A percentile compares a stretch with the other conserved stretches of the same genome.
These are phyloP conservation scores for Trochalopteron elliotii DNA, from an alignment of 2,113 vertebrate species.

Conservation along the genomic window DNA sequence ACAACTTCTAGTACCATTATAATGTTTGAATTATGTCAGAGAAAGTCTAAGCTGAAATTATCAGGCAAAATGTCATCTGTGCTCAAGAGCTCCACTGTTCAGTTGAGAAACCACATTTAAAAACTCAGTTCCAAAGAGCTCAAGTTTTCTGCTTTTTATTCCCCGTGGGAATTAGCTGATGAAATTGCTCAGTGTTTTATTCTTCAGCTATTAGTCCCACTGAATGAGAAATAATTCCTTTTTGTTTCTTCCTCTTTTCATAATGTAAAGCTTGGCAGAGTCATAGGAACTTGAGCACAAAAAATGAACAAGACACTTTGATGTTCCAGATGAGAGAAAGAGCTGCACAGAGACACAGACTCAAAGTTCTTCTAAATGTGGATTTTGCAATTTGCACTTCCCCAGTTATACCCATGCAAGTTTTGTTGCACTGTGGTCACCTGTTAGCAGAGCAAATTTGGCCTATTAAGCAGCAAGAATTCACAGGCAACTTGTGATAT, in stretches of 20 bases:
- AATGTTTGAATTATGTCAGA: not conserved
- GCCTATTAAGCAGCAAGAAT: not conserved
- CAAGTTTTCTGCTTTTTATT: not conserved
- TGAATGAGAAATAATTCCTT: slow-evolving; percentile 22
- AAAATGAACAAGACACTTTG: not conserved
- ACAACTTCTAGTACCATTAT: not conserved
- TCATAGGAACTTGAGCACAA: not conserved
- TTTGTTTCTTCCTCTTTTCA: not conserved
- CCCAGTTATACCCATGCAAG: not conserved
- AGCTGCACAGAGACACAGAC: not conserved
- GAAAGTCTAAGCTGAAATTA: not conserved
- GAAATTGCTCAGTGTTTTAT: slow-evolving; percentile 23
- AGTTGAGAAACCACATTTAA: not conserved
- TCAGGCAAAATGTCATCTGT: not conserved
- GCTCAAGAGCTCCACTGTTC: not conserved
- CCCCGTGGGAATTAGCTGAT: slow-evolving; percentile 8
- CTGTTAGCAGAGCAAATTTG: not conserved
- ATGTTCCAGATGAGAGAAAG: not conserved
- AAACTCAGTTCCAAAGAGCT: not conserved
- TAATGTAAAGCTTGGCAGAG: not conserved
- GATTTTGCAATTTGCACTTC: not conserved
- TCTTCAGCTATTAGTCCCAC: slow-evolving; percentile 4
- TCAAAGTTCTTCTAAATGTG: not conserved
- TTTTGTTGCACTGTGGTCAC: not conserved
- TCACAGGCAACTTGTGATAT: not conserved